Percentiles rank a stretch among this genome's conserved stretches.
Evolutionary conservation across 2,888 invertebrate genomes (phyloP).

Genomic region (Dorcus parallelipipedus): DNA sequence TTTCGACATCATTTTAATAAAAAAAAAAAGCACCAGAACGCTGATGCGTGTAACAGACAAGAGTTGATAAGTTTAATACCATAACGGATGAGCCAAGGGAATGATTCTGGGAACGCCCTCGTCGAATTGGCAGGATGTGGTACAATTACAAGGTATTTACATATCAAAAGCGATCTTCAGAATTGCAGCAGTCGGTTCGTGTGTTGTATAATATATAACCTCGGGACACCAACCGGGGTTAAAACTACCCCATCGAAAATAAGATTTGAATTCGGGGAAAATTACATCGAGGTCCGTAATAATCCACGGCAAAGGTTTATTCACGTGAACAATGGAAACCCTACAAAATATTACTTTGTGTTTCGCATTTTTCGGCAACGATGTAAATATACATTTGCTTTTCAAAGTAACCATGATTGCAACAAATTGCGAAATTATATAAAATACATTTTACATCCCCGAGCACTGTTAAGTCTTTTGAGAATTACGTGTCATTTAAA

Average conservation of each 20-base stretch:
- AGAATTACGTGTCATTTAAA: no score
- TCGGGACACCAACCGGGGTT: background rate
- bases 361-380: no score
- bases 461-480: no score
- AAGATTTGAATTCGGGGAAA: constrained; percentile 14
- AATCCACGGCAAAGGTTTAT: background rate
- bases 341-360: no score
- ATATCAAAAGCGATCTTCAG: constrained; percentile 41
- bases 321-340: no score
- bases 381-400: no score
- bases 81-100: constrained; percentile 20
- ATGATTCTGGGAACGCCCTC: constrained; percentile 22
- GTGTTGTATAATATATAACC: constrained; percentile 16
- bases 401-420: no score
- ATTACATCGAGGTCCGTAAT: constrained; percentile 10
- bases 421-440: no score
- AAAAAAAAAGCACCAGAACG: no score
- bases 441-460: no score
- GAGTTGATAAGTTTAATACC: constrained; percentile 19
- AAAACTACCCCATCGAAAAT: constrained; percentile 2
- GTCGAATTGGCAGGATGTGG: constrained; percentile 25
- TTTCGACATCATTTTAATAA: no score
- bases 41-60: constrained; percentile 8
- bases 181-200: constrained; percentile 25
- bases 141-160: constrained; percentile 39